Conservation (phyloP, 2,113 vertebrate genomes). For the Physeter macrocephalus region DNA sequence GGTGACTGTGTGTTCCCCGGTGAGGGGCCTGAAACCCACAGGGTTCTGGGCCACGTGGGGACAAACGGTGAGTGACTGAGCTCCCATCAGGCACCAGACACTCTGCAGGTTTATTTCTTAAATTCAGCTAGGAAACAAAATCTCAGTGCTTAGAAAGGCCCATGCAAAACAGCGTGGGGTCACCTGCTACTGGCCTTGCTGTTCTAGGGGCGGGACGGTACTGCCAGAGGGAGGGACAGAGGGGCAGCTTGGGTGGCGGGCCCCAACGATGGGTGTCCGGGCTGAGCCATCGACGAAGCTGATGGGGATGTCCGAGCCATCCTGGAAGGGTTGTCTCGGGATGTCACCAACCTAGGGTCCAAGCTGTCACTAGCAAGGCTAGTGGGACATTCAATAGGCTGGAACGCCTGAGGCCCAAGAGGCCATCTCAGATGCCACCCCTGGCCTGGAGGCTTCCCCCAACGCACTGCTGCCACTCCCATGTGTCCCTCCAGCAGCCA, state of each 20-base stretch:
- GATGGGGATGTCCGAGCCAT: fast-evolving
- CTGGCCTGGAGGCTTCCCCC: too few species aligned
- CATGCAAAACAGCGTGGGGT: fast-evolving
- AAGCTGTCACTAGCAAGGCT: background rate
- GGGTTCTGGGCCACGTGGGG: background rate
- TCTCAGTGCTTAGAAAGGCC: background rate
- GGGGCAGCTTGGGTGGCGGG: background rate
- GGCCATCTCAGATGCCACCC: background rate
- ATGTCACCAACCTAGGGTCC: background rate
- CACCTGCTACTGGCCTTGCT: background rate
- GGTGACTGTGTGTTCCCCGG: background rate
- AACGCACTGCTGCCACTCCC: background rate
- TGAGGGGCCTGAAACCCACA: background rate
- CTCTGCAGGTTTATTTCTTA: slow-evolving; percentile 57
- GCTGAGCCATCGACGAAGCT: background rate
- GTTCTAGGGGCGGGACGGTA: too few species aligned
- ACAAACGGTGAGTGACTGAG: background rate
- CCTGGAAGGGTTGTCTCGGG: fast-evolving
- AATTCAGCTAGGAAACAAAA: background rate
- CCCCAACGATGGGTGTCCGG: background rate
- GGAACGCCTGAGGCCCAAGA: background rate
- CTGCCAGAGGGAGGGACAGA: background rate
- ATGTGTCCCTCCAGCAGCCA: background rate
- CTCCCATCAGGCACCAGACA: background rate
- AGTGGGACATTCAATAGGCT: background rate